phyloP scores from a whole-genome alignment of 2,113 vertebrate genomes.

The Leucopsar rothschildi region DNA sequence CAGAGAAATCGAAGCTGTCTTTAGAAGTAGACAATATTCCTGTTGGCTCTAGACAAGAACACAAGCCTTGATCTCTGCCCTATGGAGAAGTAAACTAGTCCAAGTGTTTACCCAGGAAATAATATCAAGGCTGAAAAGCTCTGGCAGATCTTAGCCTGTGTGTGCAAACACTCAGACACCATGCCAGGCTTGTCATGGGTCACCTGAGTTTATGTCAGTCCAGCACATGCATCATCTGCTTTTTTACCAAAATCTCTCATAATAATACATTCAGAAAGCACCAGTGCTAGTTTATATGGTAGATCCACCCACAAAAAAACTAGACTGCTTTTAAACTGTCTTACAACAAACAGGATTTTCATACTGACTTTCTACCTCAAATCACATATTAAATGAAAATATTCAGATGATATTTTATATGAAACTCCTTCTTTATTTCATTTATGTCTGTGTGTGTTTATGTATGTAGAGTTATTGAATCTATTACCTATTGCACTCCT shows the following conservation, averaged over 20 bases:
- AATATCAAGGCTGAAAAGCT: neutral
- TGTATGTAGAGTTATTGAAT: fast-evolving
- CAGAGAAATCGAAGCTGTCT: neutral
- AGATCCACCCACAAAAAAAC: neutral
- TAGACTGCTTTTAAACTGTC: neutral
- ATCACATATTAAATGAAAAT: neutral
- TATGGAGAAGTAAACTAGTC: neutral
- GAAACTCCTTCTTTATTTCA: neutral
- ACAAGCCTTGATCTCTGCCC: neutral
- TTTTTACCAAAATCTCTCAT: neutral
- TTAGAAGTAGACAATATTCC: neutral
- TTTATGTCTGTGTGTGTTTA: fast-evolving
- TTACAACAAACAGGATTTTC: neutral
- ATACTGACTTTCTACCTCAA: neutral
- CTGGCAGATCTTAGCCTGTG: neutral
- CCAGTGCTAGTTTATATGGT: neutral
- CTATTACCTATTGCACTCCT: neutral
- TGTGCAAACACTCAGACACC: neutral
- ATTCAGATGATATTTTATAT: neutral
- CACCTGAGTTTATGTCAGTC: neutral
- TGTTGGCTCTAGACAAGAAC: neutral
- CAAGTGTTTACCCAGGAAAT: neutral
- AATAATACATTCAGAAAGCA: neutral
- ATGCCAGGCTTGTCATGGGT: neutral
- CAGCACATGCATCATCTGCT: fast-evolving